Base-by-base conservation (phyloP, 2,888 invertebrate species). In the Thera britannica region DNA sequence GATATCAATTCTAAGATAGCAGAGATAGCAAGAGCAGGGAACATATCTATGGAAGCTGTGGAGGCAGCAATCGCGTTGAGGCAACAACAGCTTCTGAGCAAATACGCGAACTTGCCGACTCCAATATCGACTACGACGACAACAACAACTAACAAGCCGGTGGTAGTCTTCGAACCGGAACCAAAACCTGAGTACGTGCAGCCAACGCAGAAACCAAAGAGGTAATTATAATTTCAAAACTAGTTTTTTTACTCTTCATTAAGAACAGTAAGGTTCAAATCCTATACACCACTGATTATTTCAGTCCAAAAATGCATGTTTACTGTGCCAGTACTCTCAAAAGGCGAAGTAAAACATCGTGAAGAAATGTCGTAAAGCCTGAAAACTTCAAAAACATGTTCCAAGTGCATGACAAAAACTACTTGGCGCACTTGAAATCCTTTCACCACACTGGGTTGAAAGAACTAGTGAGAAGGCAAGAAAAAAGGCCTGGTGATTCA, bases 11-110 rank as follows among this genome's bases (percentile, higher is more conserved):
- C 88, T 3, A 94, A 93, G 80, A 94, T 94, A 72, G 90, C 89
- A 3, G 94, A 94, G 77, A 93, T 94, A 68, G 94, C 96, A 0
- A 95, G 96, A 67, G 96, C 96, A 4, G 96, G 97, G 12, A 97
- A 97, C 80, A 95, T 97, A 35, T 96, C 96, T 0, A 96, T 96
- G 82, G 97, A 97, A 68, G 96, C 96, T 6, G 95, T 97, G 2
- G 96, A 97, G 79, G 95, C 96, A 8, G 97, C 97, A 0, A 96
- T 97, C 62, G 92, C 95, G 3, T 87, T 96, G 75, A 92, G 96
- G 56, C 96, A 97, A 74, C 96, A 96, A 77, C 96, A 97, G 83
- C 81, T 96, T 71, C 80, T 96, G 79, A 95, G 93, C 58, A 95
- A 95, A 77, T 96, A 92, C 79, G 89, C 93, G 0, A 94, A 87